Conservation (phyloP, 2,797 vertebrate species). For the Protosalanx chinensis region DNA sequence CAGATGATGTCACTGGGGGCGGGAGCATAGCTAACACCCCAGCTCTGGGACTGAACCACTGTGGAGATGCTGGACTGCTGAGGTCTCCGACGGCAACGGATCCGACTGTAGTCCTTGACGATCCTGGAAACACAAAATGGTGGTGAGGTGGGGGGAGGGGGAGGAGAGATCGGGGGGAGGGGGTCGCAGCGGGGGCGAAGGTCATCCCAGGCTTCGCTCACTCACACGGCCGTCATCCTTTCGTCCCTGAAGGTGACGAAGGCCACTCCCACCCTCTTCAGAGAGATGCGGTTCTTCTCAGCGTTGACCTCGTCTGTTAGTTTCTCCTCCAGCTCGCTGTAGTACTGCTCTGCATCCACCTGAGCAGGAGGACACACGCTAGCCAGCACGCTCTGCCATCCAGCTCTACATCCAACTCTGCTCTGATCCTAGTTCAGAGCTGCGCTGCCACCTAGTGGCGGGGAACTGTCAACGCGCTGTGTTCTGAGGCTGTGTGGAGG, state of each 20-base stretch:
- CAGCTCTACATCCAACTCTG: too few species aligned
- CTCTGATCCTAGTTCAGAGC: constrained; percentile 42
- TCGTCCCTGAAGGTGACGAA: constrained; percentile 95
- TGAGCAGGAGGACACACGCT: constrained; percentile 44
- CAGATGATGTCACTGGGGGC: constrained; percentile 95
- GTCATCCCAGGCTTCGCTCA: constrained; percentile 32
- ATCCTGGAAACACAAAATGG: constrained; percentile 73
- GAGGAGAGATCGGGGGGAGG: too few species aligned
- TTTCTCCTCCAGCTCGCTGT: constrained; percentile 93
- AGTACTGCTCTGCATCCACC: constrained; percentile 98
- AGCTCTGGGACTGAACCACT: constrained; percentile 83
- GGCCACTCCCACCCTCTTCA: constrained; percentile 88
- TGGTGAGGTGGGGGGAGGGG: not conserved
- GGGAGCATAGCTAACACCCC: constrained; percentile 84
- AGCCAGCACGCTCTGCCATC: too few species aligned
- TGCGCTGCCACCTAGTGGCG: constrained; percentile 73
- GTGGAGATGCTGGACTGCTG: constrained; percentile 94
- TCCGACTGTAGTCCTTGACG: constrained; percentile 81
- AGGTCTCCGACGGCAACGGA: constrained; percentile 74
- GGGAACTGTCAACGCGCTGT: too few species aligned
- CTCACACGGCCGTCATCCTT: constrained; percentile 91
- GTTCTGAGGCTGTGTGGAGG: too few species aligned
- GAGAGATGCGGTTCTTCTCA: constrained; percentile 84
- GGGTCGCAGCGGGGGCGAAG: too few species aligned
- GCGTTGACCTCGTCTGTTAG: constrained; percentile 95